These are phyloP conservation scores for Eucriotettix oculatus DNA, from an alignment of 2,888 invertebrate species.

Conservation along the genomic window DNA sequence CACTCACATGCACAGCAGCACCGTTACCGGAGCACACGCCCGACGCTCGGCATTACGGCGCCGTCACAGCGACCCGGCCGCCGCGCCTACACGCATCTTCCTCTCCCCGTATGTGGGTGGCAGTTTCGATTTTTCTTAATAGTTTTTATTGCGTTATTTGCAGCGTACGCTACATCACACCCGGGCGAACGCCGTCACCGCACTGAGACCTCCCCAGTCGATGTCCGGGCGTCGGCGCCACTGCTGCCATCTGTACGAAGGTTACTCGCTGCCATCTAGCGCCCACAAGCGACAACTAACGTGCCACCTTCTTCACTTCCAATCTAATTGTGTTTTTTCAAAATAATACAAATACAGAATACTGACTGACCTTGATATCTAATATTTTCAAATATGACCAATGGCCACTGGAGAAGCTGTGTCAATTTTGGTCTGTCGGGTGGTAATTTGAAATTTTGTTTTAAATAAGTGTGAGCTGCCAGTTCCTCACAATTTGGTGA, in stretches of 20 bases:
- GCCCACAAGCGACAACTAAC: neutral
- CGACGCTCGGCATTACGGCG: neutral
- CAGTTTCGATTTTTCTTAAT: neutral
- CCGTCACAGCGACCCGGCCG: neutral
- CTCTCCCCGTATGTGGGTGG: too few relatives aligned
- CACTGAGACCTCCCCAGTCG: neutral
- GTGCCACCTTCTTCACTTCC: neutral
- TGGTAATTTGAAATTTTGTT: too few relatives aligned
- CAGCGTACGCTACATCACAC: neutral
- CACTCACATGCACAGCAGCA: neutral
- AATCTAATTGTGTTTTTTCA: too few relatives aligned
- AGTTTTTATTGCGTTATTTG: neutral
- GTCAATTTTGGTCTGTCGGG: too few relatives aligned
- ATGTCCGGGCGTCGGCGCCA: neutral
- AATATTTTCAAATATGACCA: too few relatives aligned
- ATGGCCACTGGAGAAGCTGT: too few relatives aligned
- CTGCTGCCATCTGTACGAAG: neutral
- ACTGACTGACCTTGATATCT: too few relatives aligned
- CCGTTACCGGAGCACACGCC: neutral
- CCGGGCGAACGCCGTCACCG: neutral
- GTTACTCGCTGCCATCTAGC: neutral
- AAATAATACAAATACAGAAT: too few relatives aligned
- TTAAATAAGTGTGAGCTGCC: too few relatives aligned
- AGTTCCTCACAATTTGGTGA: too few relatives aligned
- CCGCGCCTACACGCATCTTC: neutral